Base-by-base conservation (phyloP, 2,113 vertebrate genomes). In the Prolemur simus region DNA sequence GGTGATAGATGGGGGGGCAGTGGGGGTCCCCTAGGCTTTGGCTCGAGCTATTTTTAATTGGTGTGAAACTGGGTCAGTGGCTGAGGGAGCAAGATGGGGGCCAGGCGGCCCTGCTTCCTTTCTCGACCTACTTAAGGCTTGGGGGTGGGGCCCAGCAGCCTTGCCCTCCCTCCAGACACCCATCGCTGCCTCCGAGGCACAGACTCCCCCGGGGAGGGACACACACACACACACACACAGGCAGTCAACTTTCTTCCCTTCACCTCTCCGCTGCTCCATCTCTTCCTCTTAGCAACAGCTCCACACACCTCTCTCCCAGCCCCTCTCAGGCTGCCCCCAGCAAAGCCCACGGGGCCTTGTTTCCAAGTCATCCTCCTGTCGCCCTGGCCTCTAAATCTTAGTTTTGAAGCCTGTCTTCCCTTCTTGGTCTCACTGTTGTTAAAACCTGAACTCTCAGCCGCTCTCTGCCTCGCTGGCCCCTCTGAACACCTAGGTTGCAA, bases 21-120 rank as follows among this genome's bases (percentile, higher is more conserved):
- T 21, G 81, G 97, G 98, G 97, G 98, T 97, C 97, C 96, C 97
- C 95, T 32, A 97, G 97, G 97, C 76, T 90, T 97, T 97, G 97
- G 95, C 95, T 97, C 3, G 0, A 91, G 95, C 93, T 98, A 98
- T 98, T 98, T 98, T 98, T 98, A 98, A 95, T 97, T 58, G 95
- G 87, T 95, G 84, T 96, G 96, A 97, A 98, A 97, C 88, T 97
- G 96, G 98, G 96, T 95, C 97, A 97, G 98, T 8, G 6, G 97
- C 97, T 96, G 71, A 98, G 98, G 98, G 98, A 97, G 89, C 47
- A 74, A 80, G 80, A 76, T 71, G 78, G 91, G 96, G 95, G 83
- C 96, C 63, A 1, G 52, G 93, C 1, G 69, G 97, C 94, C 97
- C 93, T 71, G 92, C 96, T 97, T 91, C 95, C 68, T 97, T 94